These are phyloP conservation scores for Betta splendens DNA, from an alignment of 2,797 vertebrate genomes.

Conservation along the genomic window DNA sequence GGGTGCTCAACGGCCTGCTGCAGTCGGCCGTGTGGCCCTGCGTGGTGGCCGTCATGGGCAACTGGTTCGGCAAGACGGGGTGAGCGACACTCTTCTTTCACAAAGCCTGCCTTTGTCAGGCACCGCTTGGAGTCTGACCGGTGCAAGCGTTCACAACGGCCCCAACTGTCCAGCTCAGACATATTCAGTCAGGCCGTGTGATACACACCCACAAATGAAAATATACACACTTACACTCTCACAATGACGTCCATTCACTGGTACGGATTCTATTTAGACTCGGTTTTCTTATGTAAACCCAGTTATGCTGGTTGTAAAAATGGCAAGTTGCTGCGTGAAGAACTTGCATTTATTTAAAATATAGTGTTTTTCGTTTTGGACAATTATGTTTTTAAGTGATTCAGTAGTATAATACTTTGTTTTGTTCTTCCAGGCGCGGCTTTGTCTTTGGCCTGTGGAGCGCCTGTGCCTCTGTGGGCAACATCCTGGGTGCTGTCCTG, in stretches of 20 bases:
- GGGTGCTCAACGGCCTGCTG: constrained; percentile 94
- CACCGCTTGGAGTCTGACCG: not conserved
- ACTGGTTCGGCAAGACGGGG: constrained; percentile 98
- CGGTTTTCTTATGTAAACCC: constrained; percentile 25
- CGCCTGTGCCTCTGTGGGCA: constrained; percentile 96
- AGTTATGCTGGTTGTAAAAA: constrained; percentile 21
- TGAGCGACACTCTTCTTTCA: constrained; percentile 61
- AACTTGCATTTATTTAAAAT: not conserved
- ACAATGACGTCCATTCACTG: constrained; percentile 54
- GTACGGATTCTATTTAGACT: constrained; percentile 41
- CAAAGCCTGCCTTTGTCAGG: not conserved
- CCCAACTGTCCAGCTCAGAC: constrained; percentile 1
- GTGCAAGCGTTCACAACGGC: not conserved
- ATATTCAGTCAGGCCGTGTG: constrained; percentile 19
- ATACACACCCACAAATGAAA: constrained; percentile 5
- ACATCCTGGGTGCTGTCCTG: constrained; percentile 95
- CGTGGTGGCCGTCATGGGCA: constrained; percentile 96
- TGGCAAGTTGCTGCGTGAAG: not conserved
- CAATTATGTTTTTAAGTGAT: not conserved
- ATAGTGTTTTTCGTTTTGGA: not conserved
- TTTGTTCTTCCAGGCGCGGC: constrained; percentile 80
- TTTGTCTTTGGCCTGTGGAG: constrained; percentile 97
- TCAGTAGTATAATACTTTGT: no score
- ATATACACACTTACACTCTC: constrained; percentile 1
- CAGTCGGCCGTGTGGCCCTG: constrained; percentile 98